Evolutionary conservation across 2,113 vertebrate genomes (phyloP).

Genomic region (Platichthys flesus): DNA sequence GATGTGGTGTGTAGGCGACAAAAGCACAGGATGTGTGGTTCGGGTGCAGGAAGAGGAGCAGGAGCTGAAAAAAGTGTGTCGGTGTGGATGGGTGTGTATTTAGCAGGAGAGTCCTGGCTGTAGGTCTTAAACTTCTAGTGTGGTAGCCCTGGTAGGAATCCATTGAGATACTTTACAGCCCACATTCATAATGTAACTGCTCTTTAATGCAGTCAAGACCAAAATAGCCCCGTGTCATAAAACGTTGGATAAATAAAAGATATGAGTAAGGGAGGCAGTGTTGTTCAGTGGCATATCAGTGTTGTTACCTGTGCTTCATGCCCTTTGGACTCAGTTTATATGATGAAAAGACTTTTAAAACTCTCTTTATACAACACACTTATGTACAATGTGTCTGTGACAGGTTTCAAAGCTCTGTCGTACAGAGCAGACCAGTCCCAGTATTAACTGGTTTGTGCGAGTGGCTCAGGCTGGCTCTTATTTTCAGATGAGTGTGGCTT

Average conservation of each 20-base stretch:
- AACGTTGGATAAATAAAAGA: not conserved
- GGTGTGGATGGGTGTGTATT: not conserved
- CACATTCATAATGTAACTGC: not conserved
- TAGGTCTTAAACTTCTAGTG: constrained; percentile 35
- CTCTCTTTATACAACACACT: no score
- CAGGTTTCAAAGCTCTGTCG: no score
- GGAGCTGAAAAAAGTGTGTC: constrained; percentile 47
- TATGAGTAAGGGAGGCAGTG: not conserved
- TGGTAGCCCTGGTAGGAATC: constrained; percentile 12
- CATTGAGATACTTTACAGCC: constrained; percentile 24
- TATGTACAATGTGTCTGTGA: no score
- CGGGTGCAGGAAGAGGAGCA: constrained; percentile 76
- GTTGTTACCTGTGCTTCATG: not conserved
- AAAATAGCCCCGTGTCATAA: not conserved
- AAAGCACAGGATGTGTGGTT: constrained; percentile 79
- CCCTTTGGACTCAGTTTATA: not conserved
- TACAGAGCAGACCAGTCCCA: not conserved
- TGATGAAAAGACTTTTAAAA: not conserved
- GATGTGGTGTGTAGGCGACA: constrained; percentile 67
- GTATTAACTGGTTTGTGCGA: not conserved
- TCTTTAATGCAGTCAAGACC: not conserved
- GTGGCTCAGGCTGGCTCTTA: not conserved
- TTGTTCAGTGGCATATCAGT: not conserved
- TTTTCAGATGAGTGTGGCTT: not conserved
- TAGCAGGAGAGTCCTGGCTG: constrained; percentile 36